Base-by-base conservation (phyloP, 37 sponge, comb jelly and placozoan species). In the Chondrilla cf. caribensis region DNA sequence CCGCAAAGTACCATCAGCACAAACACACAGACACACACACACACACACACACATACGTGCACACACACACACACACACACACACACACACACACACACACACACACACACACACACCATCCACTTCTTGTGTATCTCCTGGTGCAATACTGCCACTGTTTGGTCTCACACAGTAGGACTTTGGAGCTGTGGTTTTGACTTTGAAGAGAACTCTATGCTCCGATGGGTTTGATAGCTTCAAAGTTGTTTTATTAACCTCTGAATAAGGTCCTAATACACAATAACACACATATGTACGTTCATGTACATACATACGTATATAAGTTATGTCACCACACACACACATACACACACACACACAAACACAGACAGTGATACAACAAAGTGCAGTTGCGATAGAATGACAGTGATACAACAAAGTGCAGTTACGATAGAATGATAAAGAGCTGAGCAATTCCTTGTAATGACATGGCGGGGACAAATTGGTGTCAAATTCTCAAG, bases 151-250 rank as follows among this genome's bases (percentile, higher is more conserved):
- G 8, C 99, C 99, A 58, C 92, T 92, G 87, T 98, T 98, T 21
- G 99, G 99, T 22, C 96, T 57, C 58, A 98, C 99, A 81, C 99
- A 98, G 85, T 98, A 98, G 75, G 89, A 89, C 75, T 89, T 89
- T 2, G 99, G 99, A 8, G 96, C 99, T 31, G 99, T 98, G 3
- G 99, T 98, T 84, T 98, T 98, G 58, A 98, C 96, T 70, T 98
- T 98, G 77, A 95, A 98, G 42, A 89, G 87, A 9, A 98, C 87
- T 70, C 84, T 85, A 28, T 87, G 44, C 33, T 88, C 84, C 2
- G 90, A 84, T 22, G 89, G 91, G 81, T 98, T 98, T 3, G 66
- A 43, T 15, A 98, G 60, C 14, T 33, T 87, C 19, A 98, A 85
- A 6, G 60, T 70, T 6, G 96, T 76, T 11, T 93, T 95, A 31